Evolutionary conservation across 2,888 invertebrate species (phyloP), one percentile per base, ranked within the genome.

Genomic region (Capitulum mitella): DNA sequence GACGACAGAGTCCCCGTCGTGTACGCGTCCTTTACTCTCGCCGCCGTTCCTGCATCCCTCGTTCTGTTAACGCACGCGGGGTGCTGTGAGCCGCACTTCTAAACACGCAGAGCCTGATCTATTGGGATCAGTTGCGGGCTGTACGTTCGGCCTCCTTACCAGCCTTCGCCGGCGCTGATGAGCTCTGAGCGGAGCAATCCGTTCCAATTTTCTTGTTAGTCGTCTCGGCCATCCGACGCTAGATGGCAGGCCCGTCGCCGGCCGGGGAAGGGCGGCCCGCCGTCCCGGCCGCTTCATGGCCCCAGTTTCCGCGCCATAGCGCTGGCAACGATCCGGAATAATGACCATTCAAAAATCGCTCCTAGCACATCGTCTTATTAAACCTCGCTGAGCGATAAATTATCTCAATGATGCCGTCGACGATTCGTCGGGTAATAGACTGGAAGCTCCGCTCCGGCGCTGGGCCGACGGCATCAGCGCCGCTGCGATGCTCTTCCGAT

Each of bases 271-370:
- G 26, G 16, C 5, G 26, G 34, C 6, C 19, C n/a, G n/a, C n/a
- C n/a, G n/a, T n/a, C n/a, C n/a, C n/a, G n/a, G n/a, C 19, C 64
- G 5, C 6, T 5, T 64, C 64, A 64, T 64, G 64, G 64, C 34
- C 10, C 19, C 64, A 32, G 64, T 64, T 64, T 64, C 64, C 64
- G 34, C 22, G 29, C 34, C 64, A 64, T 64, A 64, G 64, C 12
- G 32, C 26, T 34, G 14, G 64, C 64, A 64, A 34, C 64, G 64
- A 64, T 34, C 64, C 34, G 64, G 64, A 64, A 64, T 64, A 64
- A 64, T 64, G 64, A 64, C 64, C 64, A 64, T 64, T 64, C 64
- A 64, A 64, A 64, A 64, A 64, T 64, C 64, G 64, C 64, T 64
- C 34, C 64, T 34, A 34, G 64, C 64, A 64, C 64, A 64, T 64